Evolutionary conservation across 2,797 vertebrate species (phyloP).

Genomic region (Falco concolor): DNA sequence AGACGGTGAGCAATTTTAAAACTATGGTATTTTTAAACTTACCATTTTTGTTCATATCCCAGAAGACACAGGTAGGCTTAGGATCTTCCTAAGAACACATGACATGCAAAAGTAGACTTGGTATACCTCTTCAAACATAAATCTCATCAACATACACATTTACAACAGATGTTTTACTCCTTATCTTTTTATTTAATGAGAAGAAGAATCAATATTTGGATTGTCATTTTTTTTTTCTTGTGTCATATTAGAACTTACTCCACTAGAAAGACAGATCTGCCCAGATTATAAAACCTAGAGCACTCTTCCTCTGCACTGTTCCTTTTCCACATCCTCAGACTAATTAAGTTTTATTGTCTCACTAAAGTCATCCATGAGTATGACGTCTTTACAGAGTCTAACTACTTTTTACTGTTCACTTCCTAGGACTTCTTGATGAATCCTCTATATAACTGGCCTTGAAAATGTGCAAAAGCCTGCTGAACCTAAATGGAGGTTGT

Average conservation of each 20-base stretch:
- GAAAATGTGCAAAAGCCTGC: background rate
- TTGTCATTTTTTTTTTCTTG: background rate
- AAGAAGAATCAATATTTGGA: background rate
- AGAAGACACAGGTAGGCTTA: slow-evolving; percentile 86
- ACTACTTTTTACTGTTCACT: background rate
- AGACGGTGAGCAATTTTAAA: background rate
- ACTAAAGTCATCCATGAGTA: background rate
- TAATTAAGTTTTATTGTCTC: background rate
- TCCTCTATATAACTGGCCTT: background rate
- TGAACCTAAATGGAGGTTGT: background rate
- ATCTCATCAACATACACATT: background rate
- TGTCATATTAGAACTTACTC: background rate
- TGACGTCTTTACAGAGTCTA: background rate
- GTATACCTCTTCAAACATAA: background rate
- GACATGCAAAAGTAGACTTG: slow-evolving; percentile 5
- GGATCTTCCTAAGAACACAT: slow-evolving; percentile 66
- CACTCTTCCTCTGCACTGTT: background rate
- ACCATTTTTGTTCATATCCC: slow-evolving; percentile 89
- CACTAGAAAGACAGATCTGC: background rate
- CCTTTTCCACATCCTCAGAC: background rate
- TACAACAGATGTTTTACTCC: background rate
- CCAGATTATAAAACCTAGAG: background rate
- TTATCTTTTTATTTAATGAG: background rate
- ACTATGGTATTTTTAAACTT: slow-evolving; percentile 63
- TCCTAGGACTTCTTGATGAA: background rate